A percentile compares a stretch with the other conserved stretches of the same genome.
phyloP scores from a whole-genome alignment of 2,888 invertebrate species.

The Nomada goodeniana region DNA sequence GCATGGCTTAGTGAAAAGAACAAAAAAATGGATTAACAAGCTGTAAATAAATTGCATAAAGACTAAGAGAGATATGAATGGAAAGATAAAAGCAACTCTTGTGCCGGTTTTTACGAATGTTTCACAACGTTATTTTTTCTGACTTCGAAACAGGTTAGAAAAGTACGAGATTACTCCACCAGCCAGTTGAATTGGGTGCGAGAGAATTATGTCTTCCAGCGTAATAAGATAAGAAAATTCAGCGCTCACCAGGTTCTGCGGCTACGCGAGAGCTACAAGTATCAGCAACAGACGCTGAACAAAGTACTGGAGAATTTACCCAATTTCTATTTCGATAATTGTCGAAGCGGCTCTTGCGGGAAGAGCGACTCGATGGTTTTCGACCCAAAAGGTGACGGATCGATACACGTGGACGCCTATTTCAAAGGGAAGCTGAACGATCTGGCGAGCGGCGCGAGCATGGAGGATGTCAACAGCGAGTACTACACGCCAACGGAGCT shows the following conservation, averaged over 20 bases:
- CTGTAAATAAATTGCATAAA: background rate
- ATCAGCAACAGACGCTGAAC: conserved; percentile 97
- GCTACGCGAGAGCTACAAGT: conserved; percentile 96
- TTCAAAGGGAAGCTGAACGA: conserved; percentile 89
- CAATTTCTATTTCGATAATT: conserved; percentile 96
- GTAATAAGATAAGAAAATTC: conserved; percentile 97
- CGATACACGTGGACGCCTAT: conserved; percentile 86
- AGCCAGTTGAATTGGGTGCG: conserved; percentile 96
- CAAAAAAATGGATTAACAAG: background rate
- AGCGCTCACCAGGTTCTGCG: conserved; percentile 96
- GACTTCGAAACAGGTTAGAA: conserved; percentile 89
- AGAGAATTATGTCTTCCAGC: conserved; percentile 97
- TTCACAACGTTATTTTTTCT: conserved; percentile 33
- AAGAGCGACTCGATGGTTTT: conserved; percentile 91
- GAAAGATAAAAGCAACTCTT: background rate
- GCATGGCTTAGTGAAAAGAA: too few relatives aligned
- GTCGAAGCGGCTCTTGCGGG: conserved; percentile 87
- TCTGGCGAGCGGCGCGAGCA: conserved; percentile 85
- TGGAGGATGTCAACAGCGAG: conserved; percentile 87
- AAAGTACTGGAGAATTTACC: conserved; percentile 97
- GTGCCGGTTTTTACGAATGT: background rate
- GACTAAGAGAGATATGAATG: background rate
- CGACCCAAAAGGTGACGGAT: conserved; percentile 86
- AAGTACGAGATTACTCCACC: conserved; percentile 96
- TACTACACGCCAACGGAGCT: conserved; percentile 93